Evolutionary conservation across 30 jellyfish, hydroid and myxozoan species (phyloP).

Genomic region (Nemopilema nomurai): DNA sequence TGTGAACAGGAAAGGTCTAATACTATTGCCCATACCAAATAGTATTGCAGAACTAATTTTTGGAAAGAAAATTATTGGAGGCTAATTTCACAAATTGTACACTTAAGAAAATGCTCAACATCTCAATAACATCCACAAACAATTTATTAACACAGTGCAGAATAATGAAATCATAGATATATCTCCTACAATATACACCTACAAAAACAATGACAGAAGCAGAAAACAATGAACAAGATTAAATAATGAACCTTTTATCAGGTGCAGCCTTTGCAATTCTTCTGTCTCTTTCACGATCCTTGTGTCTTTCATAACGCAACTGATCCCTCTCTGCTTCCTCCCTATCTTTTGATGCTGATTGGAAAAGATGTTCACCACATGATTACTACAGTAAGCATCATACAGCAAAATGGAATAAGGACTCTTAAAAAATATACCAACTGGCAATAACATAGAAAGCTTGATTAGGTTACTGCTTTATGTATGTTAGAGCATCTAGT

Average conservation of each 20-base stretch:
- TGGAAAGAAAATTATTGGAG: too few relatives aligned
- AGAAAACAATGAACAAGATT: not conserved
- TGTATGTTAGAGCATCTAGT: too few relatives aligned
- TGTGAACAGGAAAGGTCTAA: too few relatives aligned
- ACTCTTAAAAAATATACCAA: not conserved
- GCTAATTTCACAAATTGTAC: too few relatives aligned
- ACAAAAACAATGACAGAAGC: not conserved
- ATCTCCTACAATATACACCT: not conserved
- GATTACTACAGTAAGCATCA: not conserved
- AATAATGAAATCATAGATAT: too few relatives aligned
- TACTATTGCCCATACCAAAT: too few relatives aligned
- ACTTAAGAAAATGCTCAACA: too few relatives aligned
- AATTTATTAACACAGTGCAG: too few relatives aligned
- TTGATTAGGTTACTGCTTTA: too few relatives aligned
- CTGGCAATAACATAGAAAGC: too few relatives aligned
- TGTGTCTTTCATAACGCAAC: slow-evolving; percentile 92
- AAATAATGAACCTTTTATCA: slow-evolving; percentile 87
- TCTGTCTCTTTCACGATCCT: slow-evolving; percentile 96
- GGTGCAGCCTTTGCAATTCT: slow-evolving; percentile 98
- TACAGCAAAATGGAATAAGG: not conserved
- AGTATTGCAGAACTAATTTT: too few relatives aligned
- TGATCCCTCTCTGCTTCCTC: slow-evolving; percentile 93
- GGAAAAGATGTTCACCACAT: not conserved
- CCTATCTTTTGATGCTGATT: slow-evolving; percentile 72
- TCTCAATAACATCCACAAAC: too few relatives aligned